A percentile compares a stretch with the other conserved stretches of the same genome.
Evolutionary conservation across 2,797 vertebrate genomes (phyloP).

Genomic region (Typhlichthys eigenmanni): DNA sequence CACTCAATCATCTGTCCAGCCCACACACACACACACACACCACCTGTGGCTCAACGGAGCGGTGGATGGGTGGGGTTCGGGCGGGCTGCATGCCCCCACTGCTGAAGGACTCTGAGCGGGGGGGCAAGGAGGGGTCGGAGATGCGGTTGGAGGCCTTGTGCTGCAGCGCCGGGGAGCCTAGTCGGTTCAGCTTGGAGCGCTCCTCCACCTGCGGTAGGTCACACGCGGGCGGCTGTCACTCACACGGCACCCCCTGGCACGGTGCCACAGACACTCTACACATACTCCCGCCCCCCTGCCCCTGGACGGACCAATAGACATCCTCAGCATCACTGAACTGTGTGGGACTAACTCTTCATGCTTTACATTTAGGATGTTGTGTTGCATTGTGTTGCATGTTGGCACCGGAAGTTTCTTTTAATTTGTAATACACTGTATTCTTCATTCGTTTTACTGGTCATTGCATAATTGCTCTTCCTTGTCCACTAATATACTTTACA

Average conservation of each 20-base stretch:
- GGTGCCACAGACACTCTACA: constrained; percentile 2
- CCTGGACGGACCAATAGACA: constrained; percentile 39
- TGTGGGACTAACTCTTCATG: constrained; percentile 7
- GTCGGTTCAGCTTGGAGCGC: constrained; percentile 92
- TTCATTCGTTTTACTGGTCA: too few species aligned
- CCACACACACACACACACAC: constrained; percentile 56
- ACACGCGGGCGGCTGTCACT: constrained; percentile 58
- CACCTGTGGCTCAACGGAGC: constrained; percentile 92
- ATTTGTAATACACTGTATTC: too few species aligned
- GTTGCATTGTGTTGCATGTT: too few species aligned
- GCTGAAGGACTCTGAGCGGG: constrained; percentile 94
- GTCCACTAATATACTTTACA: too few species aligned
- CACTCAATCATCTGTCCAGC: background rate
- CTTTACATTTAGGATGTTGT: too few species aligned
- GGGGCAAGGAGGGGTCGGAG: constrained; percentile 91
- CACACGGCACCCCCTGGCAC: constrained; percentile 37
- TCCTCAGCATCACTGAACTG: constrained; percentile 19
- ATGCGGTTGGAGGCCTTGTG: constrained; percentile 93
- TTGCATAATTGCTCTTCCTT: too few species aligned
- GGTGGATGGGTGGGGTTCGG: constrained; percentile 88
- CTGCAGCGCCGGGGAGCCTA: constrained; percentile 92
- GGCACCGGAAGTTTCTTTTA: too few species aligned
- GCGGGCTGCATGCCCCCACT: constrained; percentile 88
- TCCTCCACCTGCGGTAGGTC: constrained; percentile 88
- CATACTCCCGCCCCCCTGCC: constrained; percentile 10